Evolutionary conservation across 1,140 invertebrate species (phyloP), one percentile per base, ranked within the genome.

Genomic region (Anadara kagoshimensis): DNA sequence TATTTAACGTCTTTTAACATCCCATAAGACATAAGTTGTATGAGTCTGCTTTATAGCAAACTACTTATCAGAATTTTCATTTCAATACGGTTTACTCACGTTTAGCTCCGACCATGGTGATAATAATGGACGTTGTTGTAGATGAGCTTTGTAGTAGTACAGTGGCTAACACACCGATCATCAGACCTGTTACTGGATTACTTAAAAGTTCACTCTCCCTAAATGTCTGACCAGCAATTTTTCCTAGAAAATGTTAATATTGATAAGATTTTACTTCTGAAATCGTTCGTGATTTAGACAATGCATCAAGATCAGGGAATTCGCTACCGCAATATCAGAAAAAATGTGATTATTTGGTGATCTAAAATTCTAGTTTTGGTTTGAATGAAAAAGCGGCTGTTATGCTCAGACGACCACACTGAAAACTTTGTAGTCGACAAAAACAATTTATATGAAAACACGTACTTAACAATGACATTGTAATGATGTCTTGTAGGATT

Each of bases 131-230:
- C 0, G 92, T 92, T 1, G 92, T 90, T 1, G 92, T 93, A 1
- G 91, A 92, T 7, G 91, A 92, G 74, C 90, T 91, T 84, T 93
- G 93, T 0, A 93, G 89, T 0, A 93, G 79, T 0, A 93, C 92
- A 3, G 92, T 93, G 0, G 90, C 90, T 65, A 93, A 80, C n/a
- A 93, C 90, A 24, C 92, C 92, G 29, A 93, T 90, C 90, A 93
- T 92, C 44, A 92, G 86, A 14, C 89, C 89, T 8, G 88, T 90
- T 8, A 93, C 85, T 0, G 92, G 92, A 82, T 93, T 93, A 26
- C 83, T 64, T 14, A 93, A 79, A 2, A 93, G 76, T 7, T 88
- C 82, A 78, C 84, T 91, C 26, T 92, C 76, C 10, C 82, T 69
- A 58, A 92, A 91, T 26, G 90, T 87, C 24, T 90, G 79, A 18